Percentiles rank a stretch among this genome's conserved stretches.
phyloP scores from a whole-genome alignment of 2,113 vertebrate species.

The Entosphenus tridentatus region DNA sequence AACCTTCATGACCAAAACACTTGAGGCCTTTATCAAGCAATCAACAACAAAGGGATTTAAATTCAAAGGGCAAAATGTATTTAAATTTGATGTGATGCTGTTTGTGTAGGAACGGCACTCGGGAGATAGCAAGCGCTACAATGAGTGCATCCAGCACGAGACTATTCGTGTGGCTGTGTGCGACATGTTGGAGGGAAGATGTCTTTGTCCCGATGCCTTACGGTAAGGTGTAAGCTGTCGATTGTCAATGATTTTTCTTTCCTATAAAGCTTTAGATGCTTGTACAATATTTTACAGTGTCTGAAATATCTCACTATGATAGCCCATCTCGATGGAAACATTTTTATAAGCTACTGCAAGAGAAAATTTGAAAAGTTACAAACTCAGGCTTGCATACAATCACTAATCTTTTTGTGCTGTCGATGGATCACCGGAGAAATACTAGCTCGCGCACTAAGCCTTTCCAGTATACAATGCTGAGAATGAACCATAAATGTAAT shows the following conservation, averaged over 20 bases:
- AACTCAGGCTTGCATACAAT: too few relatives aligned
- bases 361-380: too few relatives aligned
- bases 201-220: conserved; percentile 65
- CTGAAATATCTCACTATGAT: not conserved
- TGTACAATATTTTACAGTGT: not conserved
- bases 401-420: too few relatives aligned
- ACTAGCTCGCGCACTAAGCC: too few relatives aligned
- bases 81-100: not conserved
- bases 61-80: too few relatives aligned
- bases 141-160: conserved; percentile 90
- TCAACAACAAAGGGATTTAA: too few relatives aligned
- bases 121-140: conserved; percentile 94
- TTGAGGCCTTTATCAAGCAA: too few relatives aligned
- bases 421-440: too few relatives aligned
- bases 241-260: not conserved
- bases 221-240: conserved; percentile 26
- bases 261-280: not conserved
- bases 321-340: not conserved
- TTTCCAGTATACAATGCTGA: too few relatives aligned
- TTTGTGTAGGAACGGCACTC: conserved; percentile 67
- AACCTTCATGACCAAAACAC: too few relatives aligned
- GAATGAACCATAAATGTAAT: too few relatives aligned
- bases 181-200: conserved; percentile 91
- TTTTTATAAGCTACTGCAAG: too few relatives aligned
- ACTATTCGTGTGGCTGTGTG: conserved; percentile 86